Evolutionary conservation across 2,888 invertebrate genomes (phyloP), one percentile per base, ranked within the genome.

Genomic region (Drosophila picticornis): DNA sequence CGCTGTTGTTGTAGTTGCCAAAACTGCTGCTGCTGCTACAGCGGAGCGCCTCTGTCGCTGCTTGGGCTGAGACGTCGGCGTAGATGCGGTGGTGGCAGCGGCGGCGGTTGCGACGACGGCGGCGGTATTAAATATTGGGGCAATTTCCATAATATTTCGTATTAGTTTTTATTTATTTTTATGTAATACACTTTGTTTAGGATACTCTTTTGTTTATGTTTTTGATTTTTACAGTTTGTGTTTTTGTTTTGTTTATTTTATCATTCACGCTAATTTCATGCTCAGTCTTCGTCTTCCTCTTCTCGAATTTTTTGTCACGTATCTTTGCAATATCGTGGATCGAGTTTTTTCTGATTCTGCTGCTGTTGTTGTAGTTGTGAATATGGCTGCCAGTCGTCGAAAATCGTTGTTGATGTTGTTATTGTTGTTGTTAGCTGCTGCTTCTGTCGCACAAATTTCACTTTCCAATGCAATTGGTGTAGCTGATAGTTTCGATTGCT

Each of bases 391-490:
- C 87, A 84, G 78, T 73, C 69, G 71, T 69, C 62, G 70, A 79
- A 78, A 80, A 58, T 74, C 75, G 60, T 64, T 75, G 19, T 19
- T 36, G 36, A 5, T 32, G 9, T 9, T 34, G 34, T 13, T 34
- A 75, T 63, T 75, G 16, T 16, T 34, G 36, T 36, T 36, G 63
- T 63, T 71, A 46, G 34, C 61, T 60, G 59, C 61, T 72, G 77
- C 77, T 84, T 84, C 58, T 77, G 84, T 81, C 87, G 83, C 71
- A 80, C 81, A 71, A 84, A 81, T 83, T 88, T 88, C 29, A 86
- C 75, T 80, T 88, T 89, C 80, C 90, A 90, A 88, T 84, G 81
- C 70, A 90, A 86, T 80, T 83, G 70, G 67, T 85, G 79, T 80
- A 77, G 64, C 78, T 75, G 71, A 63, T 76, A 65, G 66, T 72